Conservation (phyloP, 2,113 vertebrate genomes). For the Ceyx melanurus region DNA sequence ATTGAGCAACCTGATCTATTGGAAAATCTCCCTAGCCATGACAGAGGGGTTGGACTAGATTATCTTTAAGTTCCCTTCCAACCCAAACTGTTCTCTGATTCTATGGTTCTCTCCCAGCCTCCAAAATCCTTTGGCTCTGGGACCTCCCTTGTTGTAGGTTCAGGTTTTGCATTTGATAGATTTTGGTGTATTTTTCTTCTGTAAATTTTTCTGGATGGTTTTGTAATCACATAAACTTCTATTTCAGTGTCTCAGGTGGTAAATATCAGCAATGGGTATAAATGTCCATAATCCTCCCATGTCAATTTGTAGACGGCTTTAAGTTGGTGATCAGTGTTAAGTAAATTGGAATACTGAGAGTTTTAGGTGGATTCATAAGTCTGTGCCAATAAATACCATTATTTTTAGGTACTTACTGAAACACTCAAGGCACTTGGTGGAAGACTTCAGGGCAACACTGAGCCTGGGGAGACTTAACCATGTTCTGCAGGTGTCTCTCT, state of each 20-base stretch:
- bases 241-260: background rate
- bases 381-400: background rate
- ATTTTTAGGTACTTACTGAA: background rate
- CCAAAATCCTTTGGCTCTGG: background rate
- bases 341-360: background rate
- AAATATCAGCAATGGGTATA: background rate
- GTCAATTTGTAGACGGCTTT: background rate
- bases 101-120: background rate
- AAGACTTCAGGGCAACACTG: background rate
- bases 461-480: fast-evolving
- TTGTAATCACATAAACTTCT: background rate
- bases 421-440: background rate
- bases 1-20: background rate
- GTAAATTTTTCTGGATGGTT: background rate
- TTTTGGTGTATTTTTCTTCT: background rate
- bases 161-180: background rate
- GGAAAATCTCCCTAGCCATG: background rate
- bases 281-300: background rate
- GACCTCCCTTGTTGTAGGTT: fast-evolving
- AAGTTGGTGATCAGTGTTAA: background rate
- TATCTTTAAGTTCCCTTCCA: background rate
- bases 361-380: background rate
- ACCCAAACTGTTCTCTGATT: background rate
- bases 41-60: too few relatives aligned
- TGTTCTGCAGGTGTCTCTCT: background rate